Evolutionary conservation across 2,888 invertebrate species (phyloP).

Genomic region (Cosmia pyralina): DNA sequence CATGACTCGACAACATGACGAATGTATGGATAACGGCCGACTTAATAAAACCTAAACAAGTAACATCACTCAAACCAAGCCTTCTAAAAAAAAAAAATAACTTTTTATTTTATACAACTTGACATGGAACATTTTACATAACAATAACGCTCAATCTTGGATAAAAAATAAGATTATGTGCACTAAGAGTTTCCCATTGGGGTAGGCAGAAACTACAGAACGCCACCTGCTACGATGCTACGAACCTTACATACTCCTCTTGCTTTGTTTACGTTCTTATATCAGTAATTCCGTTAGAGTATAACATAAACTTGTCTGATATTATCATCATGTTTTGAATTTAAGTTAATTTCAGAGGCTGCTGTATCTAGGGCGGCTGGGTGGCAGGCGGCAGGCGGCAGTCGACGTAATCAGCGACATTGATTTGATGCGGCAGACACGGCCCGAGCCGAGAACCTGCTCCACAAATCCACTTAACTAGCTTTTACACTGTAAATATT

Average conservation of each 20-base stretch:
- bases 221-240: background rate
- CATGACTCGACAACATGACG: background rate
- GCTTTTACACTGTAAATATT: conserved; percentile 58
- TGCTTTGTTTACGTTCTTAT: background rate
- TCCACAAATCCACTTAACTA: conserved; percentile 58
- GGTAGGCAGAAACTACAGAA: background rate
- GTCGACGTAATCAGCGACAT: conserved; percentile 58
- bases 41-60: background rate
- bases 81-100: no score
- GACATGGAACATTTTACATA: no score
- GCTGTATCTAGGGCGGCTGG: conserved; percentile 50
- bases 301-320: conserved; percentile 27
- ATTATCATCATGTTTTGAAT: conserved; percentile 47
- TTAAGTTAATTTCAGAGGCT: conserved; percentile 50
- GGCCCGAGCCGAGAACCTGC: conserved; percentile 49
- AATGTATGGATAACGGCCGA: background rate
- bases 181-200: background rate
- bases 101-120: no score
- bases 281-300: background rate
- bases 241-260: background rate
- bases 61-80: background rate
- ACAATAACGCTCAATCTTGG: no score
- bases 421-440: conserved; percentile 59
- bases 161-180: no score
- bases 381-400: conserved; percentile 34